phyloP scores from a whole-genome alignment of 2,888 invertebrate species.

The Drosophila mulleri region DNA sequence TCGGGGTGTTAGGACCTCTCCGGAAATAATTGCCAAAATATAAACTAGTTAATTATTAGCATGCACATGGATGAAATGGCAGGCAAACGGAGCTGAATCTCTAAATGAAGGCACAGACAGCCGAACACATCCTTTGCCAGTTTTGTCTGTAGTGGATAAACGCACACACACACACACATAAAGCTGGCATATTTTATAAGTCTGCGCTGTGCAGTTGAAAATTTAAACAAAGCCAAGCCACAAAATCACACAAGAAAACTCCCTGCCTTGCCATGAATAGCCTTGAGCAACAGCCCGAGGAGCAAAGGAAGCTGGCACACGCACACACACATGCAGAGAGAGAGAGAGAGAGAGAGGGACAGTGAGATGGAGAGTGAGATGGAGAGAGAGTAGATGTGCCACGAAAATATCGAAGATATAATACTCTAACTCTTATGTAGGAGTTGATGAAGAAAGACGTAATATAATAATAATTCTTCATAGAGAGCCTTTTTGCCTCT shows the following conservation, averaged over 20 bases:
- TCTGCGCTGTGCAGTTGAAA: conserved; percentile 58
- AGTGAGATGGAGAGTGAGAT: too few relatives aligned
- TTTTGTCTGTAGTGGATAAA: conserved; percentile 63
- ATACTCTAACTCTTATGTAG: conserved; percentile 37
- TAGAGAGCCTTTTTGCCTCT: too few relatives aligned
- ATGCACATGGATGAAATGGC: conserved; percentile 61
- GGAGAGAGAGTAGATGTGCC: conserved; percentile 6
- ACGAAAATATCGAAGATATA: conserved; percentile 18
- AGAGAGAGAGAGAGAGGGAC: too few relatives aligned
- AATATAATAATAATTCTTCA: too few relatives aligned
- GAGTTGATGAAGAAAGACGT: neutral
- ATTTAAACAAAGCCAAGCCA: conserved; percentile 72
- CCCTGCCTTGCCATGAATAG: conserved; percentile 49
- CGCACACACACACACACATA: conserved; percentile 6
- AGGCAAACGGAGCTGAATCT: conserved; percentile 65
- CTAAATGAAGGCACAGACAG: conserved; percentile 55
- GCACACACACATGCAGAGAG: neutral
- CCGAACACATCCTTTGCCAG: conserved; percentile 35
- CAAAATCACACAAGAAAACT: conserved; percentile 56
- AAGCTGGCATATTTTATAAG: conserved; percentile 67
- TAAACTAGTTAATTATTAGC: conserved; percentile 79
- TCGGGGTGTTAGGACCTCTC: neutral
- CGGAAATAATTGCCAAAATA: conserved; percentile 80
- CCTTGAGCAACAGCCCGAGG: conserved; percentile 42
- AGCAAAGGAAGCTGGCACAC: conserved; percentile 2